A percentile compares a stretch with the other conserved stretches of the same genome.
phyloP scores from a whole-genome alignment of 2,888 invertebrate species.

The Bimastos eiseni region DNA sequence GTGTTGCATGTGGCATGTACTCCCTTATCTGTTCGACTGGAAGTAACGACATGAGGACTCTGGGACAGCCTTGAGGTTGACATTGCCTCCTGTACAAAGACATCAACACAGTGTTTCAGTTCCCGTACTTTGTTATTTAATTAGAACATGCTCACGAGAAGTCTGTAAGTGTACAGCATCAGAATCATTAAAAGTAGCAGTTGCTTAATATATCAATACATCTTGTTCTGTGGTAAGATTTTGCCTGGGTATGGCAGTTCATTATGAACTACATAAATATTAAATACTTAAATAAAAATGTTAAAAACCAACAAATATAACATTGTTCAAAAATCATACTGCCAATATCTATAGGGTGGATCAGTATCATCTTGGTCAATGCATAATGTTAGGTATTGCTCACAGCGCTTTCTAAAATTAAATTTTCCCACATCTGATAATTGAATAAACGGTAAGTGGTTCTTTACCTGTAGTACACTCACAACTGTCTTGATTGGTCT shows the following conservation, averaged over 20 bases:
- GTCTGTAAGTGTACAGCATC: neutral
- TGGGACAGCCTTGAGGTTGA: neutral
- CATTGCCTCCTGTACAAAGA: slow-evolving; percentile 22
- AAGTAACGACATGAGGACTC: slow-evolving; percentile 34
- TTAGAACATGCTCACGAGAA: neutral
- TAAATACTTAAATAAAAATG: no score
- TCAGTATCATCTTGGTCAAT: no score
- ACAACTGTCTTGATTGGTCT: slow-evolving; percentile 35
- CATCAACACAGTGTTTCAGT: neutral
- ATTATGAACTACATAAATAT: neutral
- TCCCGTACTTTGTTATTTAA: neutral
- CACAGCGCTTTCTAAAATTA: neutral
- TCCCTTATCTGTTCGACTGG: slow-evolving; percentile 43
- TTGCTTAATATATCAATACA: neutral
- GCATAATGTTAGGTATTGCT: neutral
- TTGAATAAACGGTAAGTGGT: neutral
- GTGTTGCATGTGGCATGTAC: slow-evolving; percentile 44
- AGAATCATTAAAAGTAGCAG: neutral
- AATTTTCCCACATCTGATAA: neutral
- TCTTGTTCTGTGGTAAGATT: no score
- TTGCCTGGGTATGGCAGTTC: neutral
- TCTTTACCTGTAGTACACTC: slow-evolving; percentile 34
- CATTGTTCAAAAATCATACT: neutral
- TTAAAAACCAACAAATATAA: neutral
- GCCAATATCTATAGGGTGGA: neutral